These are phyloP conservation scores for Alviniconcha strummeri DNA, from an alignment of 2,888 invertebrate genomes.

Conservation along the genomic window DNA sequence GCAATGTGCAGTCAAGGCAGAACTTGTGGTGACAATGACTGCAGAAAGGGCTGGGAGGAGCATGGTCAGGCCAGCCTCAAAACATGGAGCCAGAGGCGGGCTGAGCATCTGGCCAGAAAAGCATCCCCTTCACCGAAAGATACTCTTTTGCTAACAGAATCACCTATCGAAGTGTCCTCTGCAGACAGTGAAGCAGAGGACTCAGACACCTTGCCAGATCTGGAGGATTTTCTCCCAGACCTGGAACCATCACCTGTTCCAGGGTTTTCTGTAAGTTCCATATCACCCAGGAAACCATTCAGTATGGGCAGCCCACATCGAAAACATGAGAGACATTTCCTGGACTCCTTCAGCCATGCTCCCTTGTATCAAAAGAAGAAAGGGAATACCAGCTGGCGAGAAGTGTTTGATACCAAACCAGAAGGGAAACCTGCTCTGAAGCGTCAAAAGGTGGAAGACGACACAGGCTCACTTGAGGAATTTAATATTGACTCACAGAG, in stretches of 20 bases:
- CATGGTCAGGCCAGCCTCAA: background rate
- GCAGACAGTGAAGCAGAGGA: slow-evolving; percentile 10
- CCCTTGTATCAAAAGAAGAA: no score
- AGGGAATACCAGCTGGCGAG: no score
- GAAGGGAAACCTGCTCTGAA: background rate
- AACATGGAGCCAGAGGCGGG: slow-evolving; percentile 19
- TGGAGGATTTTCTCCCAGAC: background rate
- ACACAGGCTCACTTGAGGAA: background rate
- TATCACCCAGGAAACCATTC: background rate
- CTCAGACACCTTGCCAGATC: slow-evolving; percentile 20
- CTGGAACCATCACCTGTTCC: background rate
- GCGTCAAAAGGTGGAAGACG: background rate
- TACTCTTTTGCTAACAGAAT: background rate
- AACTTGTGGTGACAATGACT: background rate
- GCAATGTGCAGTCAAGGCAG: background rate
- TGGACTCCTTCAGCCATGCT: background rate
- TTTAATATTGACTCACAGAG: no score
- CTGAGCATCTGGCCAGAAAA: background rate
- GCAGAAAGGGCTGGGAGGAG: background rate
- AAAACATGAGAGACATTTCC: slow-evolving; percentile 9
- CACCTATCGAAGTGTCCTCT: background rate
- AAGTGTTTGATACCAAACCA: no score
- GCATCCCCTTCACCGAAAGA: background rate
- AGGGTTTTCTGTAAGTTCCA: no score
- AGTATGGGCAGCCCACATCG: background rate